Evolutionary conservation across 2,113 vertebrate species (phyloP).

Genomic region (Murina feae): DNA sequence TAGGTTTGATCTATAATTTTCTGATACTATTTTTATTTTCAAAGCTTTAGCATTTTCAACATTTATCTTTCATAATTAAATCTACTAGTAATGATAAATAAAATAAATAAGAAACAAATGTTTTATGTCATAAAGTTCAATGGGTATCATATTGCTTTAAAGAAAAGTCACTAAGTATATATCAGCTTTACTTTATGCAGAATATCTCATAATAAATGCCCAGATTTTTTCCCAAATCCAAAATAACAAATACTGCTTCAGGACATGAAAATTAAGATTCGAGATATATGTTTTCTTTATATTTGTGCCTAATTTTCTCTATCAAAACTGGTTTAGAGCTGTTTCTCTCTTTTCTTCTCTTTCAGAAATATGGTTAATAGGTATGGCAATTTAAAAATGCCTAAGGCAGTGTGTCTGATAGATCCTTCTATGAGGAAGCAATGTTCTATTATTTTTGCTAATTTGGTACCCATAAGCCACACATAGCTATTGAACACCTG

Average conservation of each 20-base stretch:
- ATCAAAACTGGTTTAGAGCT: background rate
- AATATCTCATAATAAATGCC: background rate
- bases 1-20: constrained; percentile 8
- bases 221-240: background rate
- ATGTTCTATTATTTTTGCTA: background rate
- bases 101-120: background rate
- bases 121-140: background rate
- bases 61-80: constrained; percentile 28
- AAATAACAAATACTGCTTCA: background rate
- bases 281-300: background rate
- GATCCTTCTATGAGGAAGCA: background rate
- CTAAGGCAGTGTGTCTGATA: background rate
- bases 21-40: constrained; percentile 25
- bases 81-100: background rate
- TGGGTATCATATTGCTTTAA: background rate
- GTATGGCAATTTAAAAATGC: background rate
- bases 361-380: constrained; percentile 1
- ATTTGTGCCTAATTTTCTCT: background rate
- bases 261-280: background rate
- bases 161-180: background rate
- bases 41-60: background rate
- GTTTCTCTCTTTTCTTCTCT: background rate
- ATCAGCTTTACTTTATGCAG: background rate
- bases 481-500: background rate
- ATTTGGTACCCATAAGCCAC: background rate